Evolutionary conservation across 2,888 invertebrate species (phyloP).

Genomic region (Leptarthrus brevirostris): DNA sequence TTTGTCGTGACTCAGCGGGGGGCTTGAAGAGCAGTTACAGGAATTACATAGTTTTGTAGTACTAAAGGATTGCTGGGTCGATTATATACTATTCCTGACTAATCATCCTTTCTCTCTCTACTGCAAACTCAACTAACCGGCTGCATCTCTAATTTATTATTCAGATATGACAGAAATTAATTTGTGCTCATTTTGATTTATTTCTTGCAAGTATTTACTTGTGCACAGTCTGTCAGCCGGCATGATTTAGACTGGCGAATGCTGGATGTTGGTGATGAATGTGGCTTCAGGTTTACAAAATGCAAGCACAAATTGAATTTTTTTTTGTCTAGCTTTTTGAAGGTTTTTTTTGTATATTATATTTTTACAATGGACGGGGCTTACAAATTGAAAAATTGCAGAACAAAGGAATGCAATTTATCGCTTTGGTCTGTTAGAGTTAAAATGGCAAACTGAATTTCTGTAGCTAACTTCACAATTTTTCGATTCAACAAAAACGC

Average conservation of each 20-base stretch:
- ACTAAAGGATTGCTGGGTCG: too few relatives aligned
- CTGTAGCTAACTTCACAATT: too few relatives aligned
- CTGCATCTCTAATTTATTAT: constrained; percentile 15
- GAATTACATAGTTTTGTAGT: background rate
- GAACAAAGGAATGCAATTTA: too few relatives aligned
- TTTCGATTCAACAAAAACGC: too few relatives aligned
- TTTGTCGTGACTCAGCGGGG: background rate
- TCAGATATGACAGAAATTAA: constrained; percentile 15
- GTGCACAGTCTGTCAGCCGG: constrained; percentile 9
- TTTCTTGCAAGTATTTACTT: constrained; percentile 4
- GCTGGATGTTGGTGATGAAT: background rate
- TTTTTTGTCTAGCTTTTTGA: too few relatives aligned
- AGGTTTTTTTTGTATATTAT: too few relatives aligned
- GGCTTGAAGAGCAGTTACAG: background rate
- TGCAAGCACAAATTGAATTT: too few relatives aligned
- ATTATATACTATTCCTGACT: background rate
- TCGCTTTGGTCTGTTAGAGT: too few relatives aligned
- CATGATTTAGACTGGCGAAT: constrained; percentile 6
- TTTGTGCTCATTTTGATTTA: constrained; percentile 12
- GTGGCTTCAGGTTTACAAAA: background rate
- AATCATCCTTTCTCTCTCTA: background rate
- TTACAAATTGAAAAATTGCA: too few relatives aligned
- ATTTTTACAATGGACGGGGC: too few relatives aligned
- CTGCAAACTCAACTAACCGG: background rate
- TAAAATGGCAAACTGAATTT: too few relatives aligned